Conservation (phyloP, 2,888 invertebrate species). For the Liodrosophila aerea region DNA sequence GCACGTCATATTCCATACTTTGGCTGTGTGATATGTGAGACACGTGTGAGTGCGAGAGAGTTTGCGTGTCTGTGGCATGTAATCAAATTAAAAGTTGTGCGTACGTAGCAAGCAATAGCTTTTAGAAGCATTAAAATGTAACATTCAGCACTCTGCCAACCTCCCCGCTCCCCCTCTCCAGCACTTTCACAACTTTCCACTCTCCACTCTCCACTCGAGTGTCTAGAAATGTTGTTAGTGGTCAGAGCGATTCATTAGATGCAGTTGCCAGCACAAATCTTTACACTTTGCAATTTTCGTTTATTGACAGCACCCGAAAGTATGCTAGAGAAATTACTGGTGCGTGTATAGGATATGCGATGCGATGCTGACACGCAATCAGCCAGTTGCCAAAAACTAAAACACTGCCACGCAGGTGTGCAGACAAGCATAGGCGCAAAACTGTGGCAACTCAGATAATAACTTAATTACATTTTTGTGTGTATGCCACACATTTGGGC, state of each 20-base stretch:
- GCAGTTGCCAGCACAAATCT: conserved; percentile 25
- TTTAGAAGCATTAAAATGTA: conserved; percentile 57
- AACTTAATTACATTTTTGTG: conserved; percentile 74
- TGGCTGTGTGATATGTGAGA: conserved; percentile 10
- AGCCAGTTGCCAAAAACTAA: conserved; percentile 62
- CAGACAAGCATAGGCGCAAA: not conserved
- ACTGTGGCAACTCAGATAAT: conserved; percentile 57
- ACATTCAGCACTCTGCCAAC: conserved; percentile 9
- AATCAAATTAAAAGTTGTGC: conserved; percentile 73
- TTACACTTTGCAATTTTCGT: conserved; percentile 31
- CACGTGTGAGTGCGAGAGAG: conserved; percentile 25
- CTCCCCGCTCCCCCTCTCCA: too few relatives aligned
- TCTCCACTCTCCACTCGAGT: not conserved
- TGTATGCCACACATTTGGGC: conserved; percentile 23
- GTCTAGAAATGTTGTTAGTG: conserved; percentile 8
- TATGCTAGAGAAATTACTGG: conserved; percentile 10
- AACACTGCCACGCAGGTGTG: conserved; percentile 13
- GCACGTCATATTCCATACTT: conserved; percentile 56
- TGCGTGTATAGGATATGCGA: conserved; percentile 7
- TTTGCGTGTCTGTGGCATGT: conserved; percentile 63
- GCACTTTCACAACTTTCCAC: too few relatives aligned
- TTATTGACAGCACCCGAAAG: conserved; percentile 16
- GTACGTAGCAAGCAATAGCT: conserved; percentile 64
- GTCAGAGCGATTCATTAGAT: conserved; percentile 31
- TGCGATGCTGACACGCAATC: conserved; percentile 70